Percentiles rank a stretch among this genome's conserved stretches.
Conservation (phyloP, 2,888 invertebrate genomes). For the Odiellus spinosus region DNA sequence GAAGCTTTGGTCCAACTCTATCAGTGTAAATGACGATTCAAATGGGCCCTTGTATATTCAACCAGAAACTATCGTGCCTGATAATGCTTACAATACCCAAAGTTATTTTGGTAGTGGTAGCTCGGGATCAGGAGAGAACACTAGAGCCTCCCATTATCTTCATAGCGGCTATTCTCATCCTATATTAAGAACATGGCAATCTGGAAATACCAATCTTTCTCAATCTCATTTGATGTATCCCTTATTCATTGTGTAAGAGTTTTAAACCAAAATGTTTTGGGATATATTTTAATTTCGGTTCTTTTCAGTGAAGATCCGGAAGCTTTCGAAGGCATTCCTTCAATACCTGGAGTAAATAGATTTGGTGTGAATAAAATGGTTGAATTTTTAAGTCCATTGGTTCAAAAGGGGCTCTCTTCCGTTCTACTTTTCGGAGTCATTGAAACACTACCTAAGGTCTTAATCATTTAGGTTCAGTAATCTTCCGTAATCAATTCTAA, state of each 20-base stretch:
- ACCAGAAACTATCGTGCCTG: too few relatives aligned
- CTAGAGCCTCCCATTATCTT: too few relatives aligned
- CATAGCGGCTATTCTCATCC: conserved; percentile 74
- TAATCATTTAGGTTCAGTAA: too few relatives aligned
- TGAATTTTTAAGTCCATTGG: conserved; percentile 48
- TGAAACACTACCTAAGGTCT: conserved; percentile 54
- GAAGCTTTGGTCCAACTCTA: too few relatives aligned
- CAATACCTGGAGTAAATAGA: conserved; percentile 76
- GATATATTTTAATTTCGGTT: neutral
- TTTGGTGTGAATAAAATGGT: conserved; percentile 64
- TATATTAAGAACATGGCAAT: conserved; percentile 63
- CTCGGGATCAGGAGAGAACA: too few relatives aligned
- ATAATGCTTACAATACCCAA: too few relatives aligned
- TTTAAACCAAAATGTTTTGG: too few relatives aligned
- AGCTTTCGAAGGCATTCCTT: conserved; percentile 55
- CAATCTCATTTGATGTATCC: conserved; percentile 13
- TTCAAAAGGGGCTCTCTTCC: conserved; percentile 61
- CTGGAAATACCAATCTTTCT: conserved; percentile 2
- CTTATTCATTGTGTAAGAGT: conserved; percentile 12
- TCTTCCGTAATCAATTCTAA: too few relatives aligned
- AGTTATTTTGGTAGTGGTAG: too few relatives aligned
- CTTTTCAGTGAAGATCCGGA: conserved; percentile 50
- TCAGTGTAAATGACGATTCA: too few relatives aligned
- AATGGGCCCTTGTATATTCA: too few relatives aligned
- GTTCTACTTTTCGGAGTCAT: conserved; percentile 79